Conservation (phyloP, 2,888 invertebrate species). For the Leptothorax acervorum region DNA sequence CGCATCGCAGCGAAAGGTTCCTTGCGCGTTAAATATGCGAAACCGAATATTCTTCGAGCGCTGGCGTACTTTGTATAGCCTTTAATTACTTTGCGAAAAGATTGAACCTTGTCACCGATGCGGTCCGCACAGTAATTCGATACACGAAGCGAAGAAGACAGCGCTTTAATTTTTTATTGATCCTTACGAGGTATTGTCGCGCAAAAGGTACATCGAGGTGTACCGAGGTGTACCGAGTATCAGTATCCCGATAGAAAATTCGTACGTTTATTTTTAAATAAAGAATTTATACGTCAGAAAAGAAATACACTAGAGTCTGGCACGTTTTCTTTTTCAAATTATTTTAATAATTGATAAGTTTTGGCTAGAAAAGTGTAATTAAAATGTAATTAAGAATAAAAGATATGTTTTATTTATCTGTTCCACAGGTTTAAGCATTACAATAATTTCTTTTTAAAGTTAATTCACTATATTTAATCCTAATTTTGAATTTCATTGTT, state of each 20-base stretch:
- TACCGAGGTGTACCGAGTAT: background rate
- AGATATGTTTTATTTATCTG: background rate
- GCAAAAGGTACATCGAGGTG: background rate
- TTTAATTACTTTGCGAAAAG: slow-evolving; percentile 47
- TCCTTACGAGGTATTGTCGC: slow-evolving; percentile 16
- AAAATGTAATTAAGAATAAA: background rate
- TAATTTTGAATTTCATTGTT: background rate
- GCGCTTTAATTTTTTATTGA: slow-evolving; percentile 18
- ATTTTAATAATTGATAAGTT: background rate
- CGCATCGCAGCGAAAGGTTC: slow-evolving; percentile 15
- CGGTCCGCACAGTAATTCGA: slow-evolving; percentile 24
- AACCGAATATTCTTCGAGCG: slow-evolving; percentile 37
- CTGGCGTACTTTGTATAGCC: slow-evolving; percentile 14
- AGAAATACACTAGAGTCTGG: background rate
- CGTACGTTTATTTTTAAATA: background rate
- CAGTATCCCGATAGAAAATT: background rate
- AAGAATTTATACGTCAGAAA: background rate
- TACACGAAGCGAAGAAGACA: slow-evolving; percentile 10
- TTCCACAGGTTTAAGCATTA: background rate
- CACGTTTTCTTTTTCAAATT: background rate
- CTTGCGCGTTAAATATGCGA: slow-evolving; percentile 48
- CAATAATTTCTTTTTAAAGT: background rate
- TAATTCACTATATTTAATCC: background rate
- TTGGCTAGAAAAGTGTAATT: background rate
- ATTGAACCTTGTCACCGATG: slow-evolving; percentile 38